Evolutionary conservation across 2,797 vertebrate species (phyloP).

Genomic region (Gymnothorax reevesii): DNA sequence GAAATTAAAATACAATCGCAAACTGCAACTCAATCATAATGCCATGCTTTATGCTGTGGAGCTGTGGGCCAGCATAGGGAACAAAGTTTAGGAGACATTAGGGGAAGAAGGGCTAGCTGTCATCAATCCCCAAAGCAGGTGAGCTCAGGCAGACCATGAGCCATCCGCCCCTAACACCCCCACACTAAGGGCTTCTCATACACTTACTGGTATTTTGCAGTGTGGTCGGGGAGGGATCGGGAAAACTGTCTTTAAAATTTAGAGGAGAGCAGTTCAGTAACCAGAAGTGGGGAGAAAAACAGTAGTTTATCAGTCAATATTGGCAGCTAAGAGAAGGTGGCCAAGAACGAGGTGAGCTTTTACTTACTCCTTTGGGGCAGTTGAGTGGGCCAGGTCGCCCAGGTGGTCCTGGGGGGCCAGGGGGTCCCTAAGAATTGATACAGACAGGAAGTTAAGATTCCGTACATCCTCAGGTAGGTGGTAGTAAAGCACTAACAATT

Average conservation of each 20-base stretch:
- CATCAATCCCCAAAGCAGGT: not conserved
- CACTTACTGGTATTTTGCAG: constrained; percentile 92
- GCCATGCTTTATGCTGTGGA: constrained; percentile 12
- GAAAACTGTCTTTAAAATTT: constrained; percentile 82
- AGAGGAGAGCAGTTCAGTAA: constrained; percentile 24
- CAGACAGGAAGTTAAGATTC: constrained; percentile 6
- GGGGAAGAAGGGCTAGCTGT: constrained; percentile 27
- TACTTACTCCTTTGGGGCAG: constrained; percentile 88
- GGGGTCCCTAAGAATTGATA: constrained; percentile 69
- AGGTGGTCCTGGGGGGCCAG: constrained; percentile 81
- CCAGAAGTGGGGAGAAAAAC: not conserved
- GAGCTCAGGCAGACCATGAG: not conserved
- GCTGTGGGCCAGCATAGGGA: constrained; percentile 12
- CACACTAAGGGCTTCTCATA: not conserved
- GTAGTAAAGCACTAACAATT: not conserved
- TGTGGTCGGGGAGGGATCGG: constrained; percentile 86
- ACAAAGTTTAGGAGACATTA: not conserved
- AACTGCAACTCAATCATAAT: not conserved
- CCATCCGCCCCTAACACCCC: not conserved
- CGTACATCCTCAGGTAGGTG: not conserved
- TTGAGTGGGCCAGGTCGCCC: constrained; percentile 81
- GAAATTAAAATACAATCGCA: not conserved
- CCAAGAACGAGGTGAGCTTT: not conserved
- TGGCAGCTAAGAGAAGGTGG: not conserved
- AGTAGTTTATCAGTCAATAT: not conserved